Base-by-base conservation (phyloP, 1,140 invertebrate genomes). In the Pachyrhynchus sulphureomaculatus region DNA sequence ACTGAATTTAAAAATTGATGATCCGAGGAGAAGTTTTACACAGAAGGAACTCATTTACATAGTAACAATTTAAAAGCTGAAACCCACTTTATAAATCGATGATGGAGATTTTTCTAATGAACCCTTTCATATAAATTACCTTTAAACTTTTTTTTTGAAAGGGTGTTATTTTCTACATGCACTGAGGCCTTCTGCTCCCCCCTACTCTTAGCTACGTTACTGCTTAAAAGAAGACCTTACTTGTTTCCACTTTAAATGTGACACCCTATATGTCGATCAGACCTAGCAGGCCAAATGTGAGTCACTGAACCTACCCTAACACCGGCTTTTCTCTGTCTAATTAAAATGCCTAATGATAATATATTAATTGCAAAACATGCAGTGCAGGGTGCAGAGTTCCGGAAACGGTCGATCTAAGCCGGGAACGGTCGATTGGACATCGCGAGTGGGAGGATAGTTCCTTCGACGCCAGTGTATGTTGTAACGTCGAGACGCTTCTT, bases 281-380 rank as follows among this genome's bases (percentile, higher is more conserved):
- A 68, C 48, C 5, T 15, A 17, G 8, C 26, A 10, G 18, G 20
- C 29, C 29, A 36, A 34, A n/a, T 23, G 37, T 72, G 72, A 70
- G 69, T 72, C 70, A 72, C 62, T 67, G 64, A 71, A 71, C 71
- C 61, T 71, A 72, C 68, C 70, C 65, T 52, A 66, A 69, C 67
- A 65, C 61, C 47, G 29, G 12, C 29, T 21, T 29, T 32, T 34
- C 20, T 34, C 10, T 61, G 53, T 52, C 66, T 69, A 73, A 74
- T 73, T 74, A 73, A 74, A 72, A 70, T 71, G 70, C 70, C 68
- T 74, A 71, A 74, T 73, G 70, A 73, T 74, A 73, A 73, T 73
- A 72, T 72, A 74, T 74, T 74, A 74, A 74, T 74, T 74, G 72
- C 71, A 72, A 64, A 67, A 68, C 67, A 72, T 73, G 71, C 71